Evolutionary conservation across 2,797 vertebrate genomes (phyloP).

Genomic region (Acestrorhynchus altus): DNA sequence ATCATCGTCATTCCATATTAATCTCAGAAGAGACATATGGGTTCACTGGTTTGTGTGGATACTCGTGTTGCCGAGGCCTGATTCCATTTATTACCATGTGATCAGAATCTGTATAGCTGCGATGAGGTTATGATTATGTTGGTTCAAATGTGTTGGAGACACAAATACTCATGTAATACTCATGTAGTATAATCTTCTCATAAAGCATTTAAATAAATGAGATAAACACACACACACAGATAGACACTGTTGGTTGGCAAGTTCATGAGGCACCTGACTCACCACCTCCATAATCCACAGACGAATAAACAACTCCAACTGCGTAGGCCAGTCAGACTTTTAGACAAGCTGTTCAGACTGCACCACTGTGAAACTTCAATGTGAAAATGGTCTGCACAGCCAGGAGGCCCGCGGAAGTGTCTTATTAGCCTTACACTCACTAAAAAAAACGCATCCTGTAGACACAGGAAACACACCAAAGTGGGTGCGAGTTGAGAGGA

Average conservation of each 20-base stretch:
- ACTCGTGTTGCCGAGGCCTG: too few relatives aligned
- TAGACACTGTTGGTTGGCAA: background rate
- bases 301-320: background rate
- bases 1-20: too few relatives aligned
- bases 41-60: too few relatives aligned
- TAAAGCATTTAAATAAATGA: background rate
- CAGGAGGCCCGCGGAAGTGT: background rate
- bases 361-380: background rate
- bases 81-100: too few relatives aligned
- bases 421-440: constrained; percentile 1
- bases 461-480: constrained; percentile 39
- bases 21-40: too few relatives aligned
- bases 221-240: background rate
- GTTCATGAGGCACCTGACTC: background rate
- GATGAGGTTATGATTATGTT: too few relatives aligned
- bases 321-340: background rate
- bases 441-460: constrained; percentile 47
- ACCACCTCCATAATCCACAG: background rate
- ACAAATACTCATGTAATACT: background rate
- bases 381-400: background rate
- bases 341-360: background rate
- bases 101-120: too few relatives aligned
- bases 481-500: background rate
- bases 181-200: background rate
- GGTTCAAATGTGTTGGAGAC: too few relatives aligned